Evolutionary conservation across 37 sponge, comb jelly and placozoan genomes (phyloP).

Genomic region (Theonella swinhoei): DNA sequence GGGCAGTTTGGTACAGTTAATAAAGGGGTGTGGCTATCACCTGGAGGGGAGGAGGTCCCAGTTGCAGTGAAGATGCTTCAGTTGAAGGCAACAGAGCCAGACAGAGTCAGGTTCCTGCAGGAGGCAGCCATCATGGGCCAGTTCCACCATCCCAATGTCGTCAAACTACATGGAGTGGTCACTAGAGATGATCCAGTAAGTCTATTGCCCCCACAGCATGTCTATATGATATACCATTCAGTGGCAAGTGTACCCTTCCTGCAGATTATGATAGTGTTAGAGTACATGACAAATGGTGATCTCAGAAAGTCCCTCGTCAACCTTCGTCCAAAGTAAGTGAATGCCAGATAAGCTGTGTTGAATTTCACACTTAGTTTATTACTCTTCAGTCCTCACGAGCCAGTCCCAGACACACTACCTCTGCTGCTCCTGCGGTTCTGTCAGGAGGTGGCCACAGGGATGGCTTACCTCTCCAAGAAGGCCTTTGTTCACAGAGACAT

Average conservation of each 20-base stretch:
- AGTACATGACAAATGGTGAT: slow-evolving; percentile 65
- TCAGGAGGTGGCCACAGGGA: slow-evolving; percentile 35
- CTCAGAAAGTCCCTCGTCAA: slow-evolving; percentile 42
- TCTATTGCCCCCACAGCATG: not conserved
- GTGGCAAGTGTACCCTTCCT: too few species aligned
- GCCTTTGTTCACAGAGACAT: slow-evolving; percentile 53
- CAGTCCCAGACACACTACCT: not conserved
- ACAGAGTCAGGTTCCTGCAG: slow-evolving; percentile 65
- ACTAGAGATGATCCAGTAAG: slow-evolving; percentile 53
- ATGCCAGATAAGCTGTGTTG: too few species aligned
- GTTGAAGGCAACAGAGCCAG: not conserved
- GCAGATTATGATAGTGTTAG: slow-evolving; percentile 70
- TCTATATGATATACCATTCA: too few species aligned
- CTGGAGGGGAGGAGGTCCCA: slow-evolving; percentile 8
- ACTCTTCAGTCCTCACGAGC: not conserved
- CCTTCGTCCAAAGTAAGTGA: slow-evolving; percentile 33
- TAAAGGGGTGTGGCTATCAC: slow-evolving; percentile 39
- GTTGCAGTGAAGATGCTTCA: slow-evolving; percentile 67
- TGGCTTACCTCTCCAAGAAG: slow-evolving; percentile 40
- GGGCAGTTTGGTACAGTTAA: slow-evolving; percentile 73
- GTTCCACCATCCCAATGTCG: slow-evolving; percentile 69
- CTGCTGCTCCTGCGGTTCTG: slow-evolving; percentile 8
- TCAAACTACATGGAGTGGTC: slow-evolving; percentile 65
- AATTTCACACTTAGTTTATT: too few species aligned
- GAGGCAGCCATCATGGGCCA: slow-evolving; percentile 85